A percentile compares a stretch with the other conserved stretches of the same genome.
Conservation (phyloP, 1,140 invertebrate genomes). For the Neotoxoptera formosana region DNA sequence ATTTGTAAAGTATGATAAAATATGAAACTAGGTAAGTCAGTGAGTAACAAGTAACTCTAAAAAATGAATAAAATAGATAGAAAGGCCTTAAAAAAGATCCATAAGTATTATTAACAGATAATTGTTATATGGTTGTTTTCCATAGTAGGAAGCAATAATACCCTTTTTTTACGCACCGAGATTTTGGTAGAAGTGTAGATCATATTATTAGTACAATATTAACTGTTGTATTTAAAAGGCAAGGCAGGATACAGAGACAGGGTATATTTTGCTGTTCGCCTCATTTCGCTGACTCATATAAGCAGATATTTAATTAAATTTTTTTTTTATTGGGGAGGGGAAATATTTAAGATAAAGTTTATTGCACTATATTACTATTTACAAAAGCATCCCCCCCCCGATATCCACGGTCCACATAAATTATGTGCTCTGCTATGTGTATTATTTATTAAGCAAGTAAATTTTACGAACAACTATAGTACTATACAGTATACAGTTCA, state of each 20-base stretch:
- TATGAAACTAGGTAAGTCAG: not conserved
- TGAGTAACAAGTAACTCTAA: not conserved
- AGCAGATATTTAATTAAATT: not conserved
- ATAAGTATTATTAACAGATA: not conserved
- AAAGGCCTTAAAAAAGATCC: not conserved
- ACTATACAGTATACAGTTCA: not conserved
- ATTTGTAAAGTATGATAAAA: not conserved
- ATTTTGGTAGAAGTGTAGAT: not conserved
- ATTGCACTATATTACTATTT: not conserved
- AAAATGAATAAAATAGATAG: not conserved
- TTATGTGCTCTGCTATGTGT: too few species aligned
- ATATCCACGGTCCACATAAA: too few species aligned
- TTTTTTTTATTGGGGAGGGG: not conserved
- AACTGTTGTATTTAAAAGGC: too few species aligned
- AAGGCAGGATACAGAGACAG: not conserved
- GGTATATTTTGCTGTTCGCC: not conserved
- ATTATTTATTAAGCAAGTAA: too few species aligned
- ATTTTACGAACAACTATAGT: too few species aligned
- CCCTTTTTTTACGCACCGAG: not conserved
- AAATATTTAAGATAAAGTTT: not conserved
- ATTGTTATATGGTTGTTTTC: not conserved
- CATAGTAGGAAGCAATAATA: not conserved
- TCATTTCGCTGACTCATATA: not conserved
- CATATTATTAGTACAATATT: too few species aligned
- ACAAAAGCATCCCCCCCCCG: not conserved